These are phyloP conservation scores for Morelia viridis DNA, from an alignment of 2,797 vertebrate species.

Conservation along the genomic window DNA sequence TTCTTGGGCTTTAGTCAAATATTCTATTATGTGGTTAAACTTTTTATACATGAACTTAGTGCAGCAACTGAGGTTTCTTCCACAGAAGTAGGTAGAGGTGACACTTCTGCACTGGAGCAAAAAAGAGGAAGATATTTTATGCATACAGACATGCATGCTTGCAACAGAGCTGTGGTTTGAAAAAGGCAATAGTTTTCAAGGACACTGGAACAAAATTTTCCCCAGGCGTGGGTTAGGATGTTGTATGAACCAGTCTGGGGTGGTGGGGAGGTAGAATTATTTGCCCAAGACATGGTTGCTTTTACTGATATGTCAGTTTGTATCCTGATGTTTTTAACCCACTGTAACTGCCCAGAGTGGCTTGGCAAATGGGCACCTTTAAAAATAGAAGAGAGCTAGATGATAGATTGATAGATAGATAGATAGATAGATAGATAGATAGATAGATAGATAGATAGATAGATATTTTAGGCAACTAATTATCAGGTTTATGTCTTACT, in stretches of 20 bases:
- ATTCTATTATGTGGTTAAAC: conserved; percentile 50
- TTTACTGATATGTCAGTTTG: neutral
- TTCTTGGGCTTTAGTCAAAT: conserved; percentile 52
- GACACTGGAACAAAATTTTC: neutral
- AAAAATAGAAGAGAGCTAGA: neutral
- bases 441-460: no score
- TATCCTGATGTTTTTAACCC: neutral
- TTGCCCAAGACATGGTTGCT: neutral
- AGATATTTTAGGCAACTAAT: no score
- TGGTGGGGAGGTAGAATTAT: neutral
- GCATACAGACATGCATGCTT: no score
- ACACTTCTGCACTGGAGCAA: conserved; percentile 44
- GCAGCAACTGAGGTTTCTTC: conserved; percentile 61
- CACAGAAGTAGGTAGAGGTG: conserved; percentile 39
- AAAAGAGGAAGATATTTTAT: neutral
- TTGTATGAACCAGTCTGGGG: neutral
- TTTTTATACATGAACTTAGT: conserved; percentile 55
- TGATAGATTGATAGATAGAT: neutral
- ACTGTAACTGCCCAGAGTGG: neutral
- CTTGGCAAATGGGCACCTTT: neutral
- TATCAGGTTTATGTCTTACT: no score
- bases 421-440: no score
- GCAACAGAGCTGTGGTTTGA: neutral
- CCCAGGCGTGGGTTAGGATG: neutral
- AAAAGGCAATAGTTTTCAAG: neutral